Conservation (phyloP, 37 sponge, comb jelly and placozoan species). For the Halichondria panicea region DNA sequence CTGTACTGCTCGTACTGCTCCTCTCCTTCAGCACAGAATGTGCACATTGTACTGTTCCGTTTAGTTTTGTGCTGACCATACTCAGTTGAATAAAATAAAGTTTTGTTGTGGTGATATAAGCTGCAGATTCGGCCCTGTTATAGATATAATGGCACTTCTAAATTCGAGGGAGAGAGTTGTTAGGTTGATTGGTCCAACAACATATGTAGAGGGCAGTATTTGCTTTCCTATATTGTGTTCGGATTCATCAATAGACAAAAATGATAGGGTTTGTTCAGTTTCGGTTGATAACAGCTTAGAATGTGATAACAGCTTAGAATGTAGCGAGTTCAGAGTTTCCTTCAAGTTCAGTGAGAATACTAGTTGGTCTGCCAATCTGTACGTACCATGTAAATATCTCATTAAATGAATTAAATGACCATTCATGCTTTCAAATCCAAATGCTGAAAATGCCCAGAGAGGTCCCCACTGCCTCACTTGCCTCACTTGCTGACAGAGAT, state of each 20-base stretch:
- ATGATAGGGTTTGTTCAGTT: conserved; percentile 1
- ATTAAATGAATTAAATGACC: conserved; percentile 1
- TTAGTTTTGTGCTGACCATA: not conserved
- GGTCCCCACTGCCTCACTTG: not conserved
- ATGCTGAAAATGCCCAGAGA: not conserved
- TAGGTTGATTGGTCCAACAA: not conserved
- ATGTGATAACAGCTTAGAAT: too few relatives aligned
- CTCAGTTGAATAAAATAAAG: not conserved
- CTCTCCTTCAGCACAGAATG: not conserved
- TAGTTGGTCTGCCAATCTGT: conserved; percentile 4
- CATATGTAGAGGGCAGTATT: not conserved
- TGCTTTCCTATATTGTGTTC: not conserved
- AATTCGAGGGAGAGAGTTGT: not conserved
- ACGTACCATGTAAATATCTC: not conserved
- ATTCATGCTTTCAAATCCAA: conserved; percentile 21
- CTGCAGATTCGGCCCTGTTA: not conserved
- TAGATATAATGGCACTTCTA: not conserved
- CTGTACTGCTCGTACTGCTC: too few relatives aligned
- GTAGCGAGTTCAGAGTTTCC: conserved; percentile 20
- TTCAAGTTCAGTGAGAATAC: conserved; percentile 2
- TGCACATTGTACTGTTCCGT: conserved; percentile 8
- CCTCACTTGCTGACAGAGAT: not conserved
- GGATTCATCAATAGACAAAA: not conserved
- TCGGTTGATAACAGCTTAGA: not conserved
- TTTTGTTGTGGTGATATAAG: not conserved